These are phyloP conservation scores for Allygus modestus DNA, from an alignment of 2,888 invertebrate genomes.

Conservation along the genomic window DNA sequence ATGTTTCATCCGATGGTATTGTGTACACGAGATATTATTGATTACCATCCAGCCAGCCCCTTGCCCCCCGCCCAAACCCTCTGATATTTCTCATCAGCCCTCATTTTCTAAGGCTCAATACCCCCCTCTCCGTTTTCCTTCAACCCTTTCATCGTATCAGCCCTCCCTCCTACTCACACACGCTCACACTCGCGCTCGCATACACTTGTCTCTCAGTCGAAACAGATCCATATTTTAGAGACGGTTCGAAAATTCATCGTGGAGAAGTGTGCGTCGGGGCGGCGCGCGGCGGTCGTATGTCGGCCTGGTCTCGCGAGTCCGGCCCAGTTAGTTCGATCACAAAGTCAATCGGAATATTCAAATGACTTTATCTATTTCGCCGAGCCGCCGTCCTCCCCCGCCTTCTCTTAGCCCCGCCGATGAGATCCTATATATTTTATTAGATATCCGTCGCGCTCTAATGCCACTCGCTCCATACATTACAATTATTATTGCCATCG, in stretches of 20 bases:
- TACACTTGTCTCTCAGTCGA: conserved; percentile 52
- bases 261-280: conserved; percentile 56
- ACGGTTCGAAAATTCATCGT: conserved; percentile 65
- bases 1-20: conserved; percentile 67
- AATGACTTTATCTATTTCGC: conserved; percentile 66
- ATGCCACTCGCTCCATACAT: conserved; percentile 52
- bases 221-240: conserved; percentile 66
- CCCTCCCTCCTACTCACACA: conserved; percentile 56
- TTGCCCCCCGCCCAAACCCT: conserved; percentile 62
- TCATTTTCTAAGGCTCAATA: conserved; percentile 70
- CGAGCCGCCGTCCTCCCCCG: too few species aligned
- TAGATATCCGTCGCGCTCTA: conserved; percentile 25
- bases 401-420: conserved; percentile 26
- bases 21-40: conserved; percentile 68
- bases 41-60: conserved; percentile 64
- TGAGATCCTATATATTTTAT: conserved; percentile 63
- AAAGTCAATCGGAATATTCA: conserved; percentile 66
- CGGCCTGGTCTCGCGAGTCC: too few species aligned
- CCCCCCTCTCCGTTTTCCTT: conserved; percentile 67
- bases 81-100: conserved; percentile 69
- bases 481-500: too few species aligned
- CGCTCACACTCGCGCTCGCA: conserved; percentile 50
- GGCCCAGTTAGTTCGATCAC: conserved; percentile 62
- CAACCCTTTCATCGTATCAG: conserved; percentile 65
- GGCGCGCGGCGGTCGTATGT: background rate